phyloP scores from a whole-genome alignment of 2,888 invertebrate genomes.

The Tortricodes alternella region DNA sequence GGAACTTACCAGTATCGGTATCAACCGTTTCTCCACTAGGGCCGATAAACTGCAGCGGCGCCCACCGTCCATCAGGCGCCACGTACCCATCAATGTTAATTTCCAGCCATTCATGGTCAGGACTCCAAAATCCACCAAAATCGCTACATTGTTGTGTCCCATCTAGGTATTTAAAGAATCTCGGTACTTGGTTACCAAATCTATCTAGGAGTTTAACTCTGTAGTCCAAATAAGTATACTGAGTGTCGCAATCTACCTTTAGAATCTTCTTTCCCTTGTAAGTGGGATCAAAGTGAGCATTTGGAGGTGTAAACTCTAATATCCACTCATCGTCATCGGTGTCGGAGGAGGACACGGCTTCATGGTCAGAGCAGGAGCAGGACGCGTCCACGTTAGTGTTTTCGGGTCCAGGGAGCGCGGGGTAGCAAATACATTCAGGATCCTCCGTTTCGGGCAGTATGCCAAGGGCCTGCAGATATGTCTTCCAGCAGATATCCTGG shows the following conservation, averaged over 20 bases:
- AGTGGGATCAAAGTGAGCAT: constrained; percentile 60
- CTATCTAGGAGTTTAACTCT: constrained; percentile 65
- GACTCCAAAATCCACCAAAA: constrained; percentile 73
- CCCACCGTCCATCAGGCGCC: constrained; percentile 69
- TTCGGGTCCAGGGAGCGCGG: constrained; percentile 53
- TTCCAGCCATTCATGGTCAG: constrained; percentile 65
- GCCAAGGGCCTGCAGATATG: constrained; percentile 72
- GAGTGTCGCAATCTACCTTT: constrained; percentile 51
- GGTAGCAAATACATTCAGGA: constrained; percentile 64
- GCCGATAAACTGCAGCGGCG: constrained; percentile 61
- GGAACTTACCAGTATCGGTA: constrained; percentile 64
- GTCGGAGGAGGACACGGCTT: constrained; percentile 53
- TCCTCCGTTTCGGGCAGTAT: constrained; percentile 64
- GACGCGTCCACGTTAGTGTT: constrained; percentile 55
- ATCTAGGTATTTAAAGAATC: constrained; percentile 70
- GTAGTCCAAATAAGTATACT: constrained; percentile 70
- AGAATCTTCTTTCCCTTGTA: constrained; percentile 56
- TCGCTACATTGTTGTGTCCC: constrained; percentile 74
- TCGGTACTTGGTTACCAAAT: constrained; percentile 65
- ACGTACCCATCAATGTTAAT: constrained; percentile 70
- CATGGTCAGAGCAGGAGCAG: constrained; percentile 70
- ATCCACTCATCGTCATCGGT: constrained; percentile 76
- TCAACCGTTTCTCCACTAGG: constrained; percentile 66
- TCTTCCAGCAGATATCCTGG: constrained; percentile 70
- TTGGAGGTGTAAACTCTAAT: constrained; percentile 76